Base-by-base conservation (phyloP, 2,797 vertebrate genomes). In the Typhlichthys subterraneus region DNA sequence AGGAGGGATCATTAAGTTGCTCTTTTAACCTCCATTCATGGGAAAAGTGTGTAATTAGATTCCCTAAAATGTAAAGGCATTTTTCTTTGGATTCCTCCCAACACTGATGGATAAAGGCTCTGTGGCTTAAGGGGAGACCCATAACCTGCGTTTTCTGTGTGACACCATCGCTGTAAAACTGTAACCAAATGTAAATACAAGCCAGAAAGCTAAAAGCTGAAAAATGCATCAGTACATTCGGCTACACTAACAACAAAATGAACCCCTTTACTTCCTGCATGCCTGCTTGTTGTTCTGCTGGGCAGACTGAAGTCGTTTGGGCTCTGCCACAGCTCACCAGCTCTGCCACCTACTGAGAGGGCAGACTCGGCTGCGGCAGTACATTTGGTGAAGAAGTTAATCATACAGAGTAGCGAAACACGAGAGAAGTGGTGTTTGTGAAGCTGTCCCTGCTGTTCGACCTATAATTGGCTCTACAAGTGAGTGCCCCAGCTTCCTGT, bases 401-500 rank as follows among this genome's bases (percentile, higher is more conserved):
- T 94, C 90, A 93, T 92, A 89, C 84, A 92, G 86, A 85, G 85
- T 77, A 85, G 86, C 65, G 54, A 77, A 60, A 89, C 87, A 90
- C 85, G 91, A 92, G 90, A 89, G 88, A 90, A 88, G 85, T 75
- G 84, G 81, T 92, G 87, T 91, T 93, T 92, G 84, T 89, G 91
- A 92, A 87, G 86, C 88, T 85, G 79, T 88, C 87, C 89, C 85
- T 89, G 88, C 81, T 80, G 85, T 87, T 83, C 87, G 83, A 83
- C 83, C 69, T 67, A 83, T 89, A 85, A 90, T 88, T 84, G 88
- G 82, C 86, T 81, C 86, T 92, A 88, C 93, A 92, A 91, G 92
- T 92, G 94, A 87, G 84, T 91, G 85, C 90, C 89, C 86, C 88
- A 69, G 88, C 88, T 92, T 93, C 91, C 91, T 93, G 91, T 88